phyloP scores from a whole-genome alignment of 2,797 vertebrate genomes.

The Macropus fuliginosus region DNA sequence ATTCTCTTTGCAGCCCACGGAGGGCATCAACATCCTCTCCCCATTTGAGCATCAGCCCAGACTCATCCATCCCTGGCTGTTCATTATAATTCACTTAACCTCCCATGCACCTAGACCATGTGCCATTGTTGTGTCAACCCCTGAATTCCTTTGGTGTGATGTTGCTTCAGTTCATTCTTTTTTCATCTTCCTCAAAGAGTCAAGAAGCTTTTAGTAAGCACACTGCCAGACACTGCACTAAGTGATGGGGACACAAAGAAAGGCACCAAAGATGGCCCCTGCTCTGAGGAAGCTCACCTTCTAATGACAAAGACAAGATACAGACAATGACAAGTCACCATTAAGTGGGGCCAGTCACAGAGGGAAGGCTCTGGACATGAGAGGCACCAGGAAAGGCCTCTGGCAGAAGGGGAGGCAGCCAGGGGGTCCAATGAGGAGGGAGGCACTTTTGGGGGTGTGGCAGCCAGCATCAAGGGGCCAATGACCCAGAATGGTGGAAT shows the following conservation, averaged over 20 bases:
- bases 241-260: too few relatives aligned
- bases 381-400: background rate
- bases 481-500: background rate
- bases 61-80: background rate
- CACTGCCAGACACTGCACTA: too few relatives aligned
- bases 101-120: background rate
- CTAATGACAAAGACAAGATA: background rate
- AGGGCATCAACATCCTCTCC: background rate
- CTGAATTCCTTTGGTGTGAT: background rate
- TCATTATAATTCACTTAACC: background rate
- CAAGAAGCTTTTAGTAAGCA: background rate
- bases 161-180: background rate
- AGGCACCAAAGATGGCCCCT: too few relatives aligned
- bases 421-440: background rate
- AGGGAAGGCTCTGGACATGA: background rate
- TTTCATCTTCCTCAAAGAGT: background rate
- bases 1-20: background rate
- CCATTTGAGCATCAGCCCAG: background rate
- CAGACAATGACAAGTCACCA: background rate
- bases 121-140: too few relatives aligned
- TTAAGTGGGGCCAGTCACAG: background rate
- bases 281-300: background rate
- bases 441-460: background rate
- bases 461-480: background rate
- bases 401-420: background rate